Evolutionary conservation across 1,140 invertebrate species (phyloP).

Genomic region (Drosophila equinoxialis): DNA sequence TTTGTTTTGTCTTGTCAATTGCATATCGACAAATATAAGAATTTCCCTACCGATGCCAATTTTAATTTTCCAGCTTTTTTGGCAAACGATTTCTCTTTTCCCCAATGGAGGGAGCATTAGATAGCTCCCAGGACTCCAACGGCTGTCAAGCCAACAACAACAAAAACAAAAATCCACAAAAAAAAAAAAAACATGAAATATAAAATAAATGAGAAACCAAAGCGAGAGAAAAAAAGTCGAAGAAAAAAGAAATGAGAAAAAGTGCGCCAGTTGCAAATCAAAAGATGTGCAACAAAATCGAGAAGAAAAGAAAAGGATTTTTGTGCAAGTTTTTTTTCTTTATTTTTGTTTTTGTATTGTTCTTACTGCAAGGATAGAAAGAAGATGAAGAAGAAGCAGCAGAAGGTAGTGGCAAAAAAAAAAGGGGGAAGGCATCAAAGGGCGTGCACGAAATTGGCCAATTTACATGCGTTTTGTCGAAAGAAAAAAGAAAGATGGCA

Average conservation of each 20-base stretch:
- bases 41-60: constrained; percentile 26
- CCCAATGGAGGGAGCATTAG: background rate
- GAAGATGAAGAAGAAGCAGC: background rate
- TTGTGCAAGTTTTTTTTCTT: constrained; percentile 49
- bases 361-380: constrained; percentile 9
- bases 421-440: constrained; percentile 31
- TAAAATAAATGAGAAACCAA: constrained; percentile 7
- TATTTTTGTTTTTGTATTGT: constrained; percentile 10
- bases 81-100: constrained; percentile 7
- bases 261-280: constrained; percentile 70
- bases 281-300: constrained; percentile 35
- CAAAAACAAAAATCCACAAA: background rate
- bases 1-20: constrained; percentile 1
- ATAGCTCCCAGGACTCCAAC: constrained; percentile 1
- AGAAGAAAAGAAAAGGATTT: constrained; percentile 69
- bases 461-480: constrained; percentile 72
- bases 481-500: constrained; percentile 35
- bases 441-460: constrained; percentile 67
- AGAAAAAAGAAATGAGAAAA: constrained; percentile 37
- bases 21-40: constrained; percentile 6
- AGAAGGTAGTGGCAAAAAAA: constrained; percentile 28
- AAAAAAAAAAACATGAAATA: constrained; percentile 5
- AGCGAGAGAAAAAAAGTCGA: background rate
- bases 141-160: constrained; percentile 35
- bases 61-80: constrained; percentile 51